Base-by-base conservation (phyloP, 2,113 vertebrate genomes). In the Otus sunia region DNA sequence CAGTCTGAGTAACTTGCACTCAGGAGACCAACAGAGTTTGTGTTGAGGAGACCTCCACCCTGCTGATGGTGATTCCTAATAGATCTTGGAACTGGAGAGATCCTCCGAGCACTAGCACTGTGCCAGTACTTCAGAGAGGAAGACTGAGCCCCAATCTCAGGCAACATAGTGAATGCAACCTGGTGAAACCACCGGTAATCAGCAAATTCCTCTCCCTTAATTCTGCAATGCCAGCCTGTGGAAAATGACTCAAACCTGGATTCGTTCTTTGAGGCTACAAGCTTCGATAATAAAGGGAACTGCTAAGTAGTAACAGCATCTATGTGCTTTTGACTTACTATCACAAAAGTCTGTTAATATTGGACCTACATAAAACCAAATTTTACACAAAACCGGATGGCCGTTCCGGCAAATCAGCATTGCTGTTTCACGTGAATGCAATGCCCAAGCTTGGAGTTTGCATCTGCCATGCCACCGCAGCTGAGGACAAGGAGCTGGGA, bases 341-440 rank as follows among this genome's bases (percentile, higher is more conserved):
- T 18, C 27, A 43, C 6, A 0, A 4, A 63, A 74, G 9, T 26
- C 23, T 32, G 18, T 88, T 43, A 53, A 78, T 74, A 60, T 56
- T 5, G 72, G 26, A 91, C 59, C 36, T n/a, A 64, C 17, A 2
- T 6, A 56, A 62, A 34, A 8, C 21, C 25, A 36, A 43, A 32
- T 47, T 32, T 85, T 16, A 56, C 11, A 5, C 6, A 23, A 41
- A 83, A 67, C 72, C 27, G 71, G n/a, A 22, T 30, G 59, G 20
- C 27, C 4, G 0, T 11, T 56, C 21, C 16, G 30, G 66, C 26
- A 62, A 8, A 74, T 39, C 34, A 49, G 27, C 1, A 0, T 14
- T 25, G n/a, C 34, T 53, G 10, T 39, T 88, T 32, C 1, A 2
- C 47, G 50, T 0, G 0, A 73, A 66, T 1, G 6, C 50, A 71